A percentile compares a stretch with the other conserved stretches of the same genome.
Conservation (phyloP, 2,113 vertebrate genomes). For the Lepus timidus region DNA sequence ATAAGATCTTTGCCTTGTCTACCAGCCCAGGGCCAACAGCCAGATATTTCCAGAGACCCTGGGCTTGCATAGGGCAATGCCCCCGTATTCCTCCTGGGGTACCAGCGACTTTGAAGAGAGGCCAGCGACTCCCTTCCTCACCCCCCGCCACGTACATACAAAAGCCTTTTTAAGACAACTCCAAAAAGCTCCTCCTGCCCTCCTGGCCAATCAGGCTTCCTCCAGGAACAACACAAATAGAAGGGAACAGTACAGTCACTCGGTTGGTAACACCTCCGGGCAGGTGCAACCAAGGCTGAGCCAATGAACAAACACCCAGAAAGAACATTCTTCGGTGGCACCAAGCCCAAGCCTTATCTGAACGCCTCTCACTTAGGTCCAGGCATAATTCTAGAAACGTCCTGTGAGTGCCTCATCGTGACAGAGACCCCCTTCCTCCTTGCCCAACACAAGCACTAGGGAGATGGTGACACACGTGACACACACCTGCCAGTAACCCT, state of each 20-base stretch:
- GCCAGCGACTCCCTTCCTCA: background rate
- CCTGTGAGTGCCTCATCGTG: background rate
- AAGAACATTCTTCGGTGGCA: background rate
- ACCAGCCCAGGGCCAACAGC: background rate
- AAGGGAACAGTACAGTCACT: constrained; percentile 30
- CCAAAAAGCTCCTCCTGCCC: background rate
- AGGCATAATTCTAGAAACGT: background rate
- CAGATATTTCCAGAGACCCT: background rate
- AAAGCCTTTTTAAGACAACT: background rate
- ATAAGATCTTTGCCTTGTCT: background rate
- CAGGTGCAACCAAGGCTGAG: background rate
- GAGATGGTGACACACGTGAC: background rate
- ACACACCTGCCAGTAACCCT: background rate
- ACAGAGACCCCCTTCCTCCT: background rate
- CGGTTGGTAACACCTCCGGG: background rate
- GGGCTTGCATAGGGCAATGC: background rate
- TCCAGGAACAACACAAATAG: constrained; percentile 13
- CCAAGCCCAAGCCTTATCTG: background rate
- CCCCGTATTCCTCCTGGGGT: background rate
- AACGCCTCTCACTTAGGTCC: background rate
- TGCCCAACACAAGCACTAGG: background rate
- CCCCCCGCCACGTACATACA: no score
- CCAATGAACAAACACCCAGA: constrained; percentile 37
- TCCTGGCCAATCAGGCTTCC: constrained; percentile 48
- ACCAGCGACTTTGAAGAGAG: background rate